These are phyloP conservation scores for Peromyscus leucopus DNA, from an alignment of 2,113 vertebrate species.

Conservation along the genomic window DNA sequence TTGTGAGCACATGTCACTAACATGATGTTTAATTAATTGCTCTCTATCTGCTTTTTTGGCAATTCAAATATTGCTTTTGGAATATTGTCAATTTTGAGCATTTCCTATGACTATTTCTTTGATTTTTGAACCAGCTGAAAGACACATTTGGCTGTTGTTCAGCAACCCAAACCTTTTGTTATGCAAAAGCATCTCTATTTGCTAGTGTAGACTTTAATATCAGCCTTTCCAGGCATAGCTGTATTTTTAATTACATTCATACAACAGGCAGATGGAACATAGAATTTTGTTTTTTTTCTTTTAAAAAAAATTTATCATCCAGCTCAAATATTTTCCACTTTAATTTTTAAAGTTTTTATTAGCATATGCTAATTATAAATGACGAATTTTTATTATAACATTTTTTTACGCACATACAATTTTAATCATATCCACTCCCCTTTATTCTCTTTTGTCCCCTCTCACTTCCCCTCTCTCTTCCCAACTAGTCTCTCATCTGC, in stretches of 20 bases:
- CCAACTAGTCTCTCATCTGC: not conserved
- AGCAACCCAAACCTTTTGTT: constrained; percentile 59
- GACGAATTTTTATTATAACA: not conserved
- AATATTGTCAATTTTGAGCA: constrained; percentile 66
- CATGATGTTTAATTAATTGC: constrained; percentile 65
- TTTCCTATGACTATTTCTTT: constrained; percentile 57
- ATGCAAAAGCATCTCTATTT: constrained; percentile 66
- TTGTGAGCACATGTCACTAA: constrained; percentile 47
- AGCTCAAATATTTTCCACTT: not conserved
- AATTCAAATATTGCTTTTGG: constrained; percentile 71
- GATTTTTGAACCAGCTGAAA: constrained; percentile 64
- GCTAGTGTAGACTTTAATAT: constrained; percentile 25
- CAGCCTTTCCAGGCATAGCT: constrained; percentile 7
- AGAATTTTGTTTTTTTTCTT: constrained; percentile 21
- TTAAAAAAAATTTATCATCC: not conserved
- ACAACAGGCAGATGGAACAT: constrained; percentile 55
- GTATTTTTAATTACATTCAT: constrained; percentile 48
- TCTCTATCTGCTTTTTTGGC: constrained; percentile 56
- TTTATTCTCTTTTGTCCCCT: not conserved
- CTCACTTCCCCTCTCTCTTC: not conserved
- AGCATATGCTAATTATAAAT: not conserved
- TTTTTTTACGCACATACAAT: not conserved
- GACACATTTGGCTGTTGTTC: constrained; percentile 61
- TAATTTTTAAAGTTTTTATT: not conserved
- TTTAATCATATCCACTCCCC: not conserved